Conservation (phyloP, 2,797 vertebrate species). For the Cuniculus paca region DNA sequence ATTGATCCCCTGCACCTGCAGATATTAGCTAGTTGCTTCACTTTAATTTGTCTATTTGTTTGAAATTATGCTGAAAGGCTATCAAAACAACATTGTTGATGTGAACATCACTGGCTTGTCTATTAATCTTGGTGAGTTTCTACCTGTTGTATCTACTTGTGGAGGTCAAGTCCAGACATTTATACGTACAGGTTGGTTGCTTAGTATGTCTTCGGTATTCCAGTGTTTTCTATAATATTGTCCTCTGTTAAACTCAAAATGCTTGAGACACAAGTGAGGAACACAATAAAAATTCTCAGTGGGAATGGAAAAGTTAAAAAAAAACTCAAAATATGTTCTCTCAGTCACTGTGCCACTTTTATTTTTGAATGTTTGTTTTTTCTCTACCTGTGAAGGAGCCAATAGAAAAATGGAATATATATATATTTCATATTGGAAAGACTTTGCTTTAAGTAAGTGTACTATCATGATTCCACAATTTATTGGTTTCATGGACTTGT, state of each 20-base stretch:
- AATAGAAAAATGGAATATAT: background rate
- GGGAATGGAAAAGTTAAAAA: background rate
- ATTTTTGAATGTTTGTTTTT: background rate
- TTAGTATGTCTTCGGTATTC: background rate
- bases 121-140: background rate
- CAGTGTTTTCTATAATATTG: too few species aligned
- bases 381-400: background rate
- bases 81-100: background rate
- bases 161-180: background rate
- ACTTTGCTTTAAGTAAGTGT: background rate
- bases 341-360: background rate
- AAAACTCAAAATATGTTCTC: background rate
- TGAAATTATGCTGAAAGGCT: background rate
- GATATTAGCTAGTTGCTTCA: background rate
- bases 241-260: background rate
- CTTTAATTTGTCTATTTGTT: background rate
- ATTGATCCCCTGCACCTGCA: background rate
- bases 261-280: background rate
- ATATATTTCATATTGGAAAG: background rate
- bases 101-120: background rate
- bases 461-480: background rate
- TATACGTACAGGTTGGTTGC: accelerated
- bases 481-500: background rate
- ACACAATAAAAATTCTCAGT: background rate
- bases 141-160: too few species aligned